Base-by-base conservation (phyloP, 2,888 invertebrate species). In the Ernsta delagoae region DNA sequence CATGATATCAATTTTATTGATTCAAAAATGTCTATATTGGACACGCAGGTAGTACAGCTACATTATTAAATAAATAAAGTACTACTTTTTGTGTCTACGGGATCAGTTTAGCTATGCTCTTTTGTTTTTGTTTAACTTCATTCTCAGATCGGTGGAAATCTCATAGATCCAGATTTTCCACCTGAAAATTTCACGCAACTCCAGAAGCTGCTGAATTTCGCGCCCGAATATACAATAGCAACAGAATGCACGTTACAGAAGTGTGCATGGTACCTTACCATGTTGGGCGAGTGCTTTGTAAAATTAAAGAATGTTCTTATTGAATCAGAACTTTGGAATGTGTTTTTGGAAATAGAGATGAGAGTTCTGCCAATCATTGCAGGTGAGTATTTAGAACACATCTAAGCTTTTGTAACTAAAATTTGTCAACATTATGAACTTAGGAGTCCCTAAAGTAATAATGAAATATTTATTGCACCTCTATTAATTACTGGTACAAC, bases 341-440 rank as follows among this genome's bases (percentile, higher is more conserved):
- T 94, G 2, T 94, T 93, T 70, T 73, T 80, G 0, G 80, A 89
- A 4, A 83, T 94, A n/a, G 94, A 94, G 77, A 92, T 91, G 87
- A 84, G 78, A 61, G 77, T 94, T 16, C 70, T 90, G 53, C 90
- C 93, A 24, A 84, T 94, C 34, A 81, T 94, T 71, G 84, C 93
- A 72, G 87, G 93, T 92, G 75, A 70, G 48, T 16, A 5, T 24
- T 57, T 45, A n/a, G 3, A n/a, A 4, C n/a, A 39, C 6, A 39
- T 24, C 24, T 24, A 24, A 24, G 24, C 24, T 24, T 24, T 24
- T 24, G 24, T 24, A 24, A 24, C 3, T 24, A 24, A 24, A 24
- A 24, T 24, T 24, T 24, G 24, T 24, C 24, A 24, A 24, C 1
- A n/a, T n/a, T n/a, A n/a, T 1, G 24, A 24, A 24, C 24, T 24